Percentiles rank a stretch among this genome's conserved stretches.
phyloP scores from a whole-genome alignment of 2,113 vertebrate genomes.

The Nymphicus hollandicus region DNA sequence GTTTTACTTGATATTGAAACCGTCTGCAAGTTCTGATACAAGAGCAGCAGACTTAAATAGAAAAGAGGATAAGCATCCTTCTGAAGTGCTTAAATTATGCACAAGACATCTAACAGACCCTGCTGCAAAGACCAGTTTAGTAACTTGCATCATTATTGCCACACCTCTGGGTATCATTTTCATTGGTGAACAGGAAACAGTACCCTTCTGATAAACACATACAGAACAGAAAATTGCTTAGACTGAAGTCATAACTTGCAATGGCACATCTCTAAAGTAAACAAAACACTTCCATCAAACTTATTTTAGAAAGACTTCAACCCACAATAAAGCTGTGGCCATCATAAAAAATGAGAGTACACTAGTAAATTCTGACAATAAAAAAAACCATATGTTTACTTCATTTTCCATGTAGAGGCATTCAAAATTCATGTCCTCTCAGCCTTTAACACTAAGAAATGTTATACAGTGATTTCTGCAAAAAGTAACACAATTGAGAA shows the following conservation, averaged over 20 bases:
- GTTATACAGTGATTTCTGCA: neutral
- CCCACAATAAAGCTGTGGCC: neutral
- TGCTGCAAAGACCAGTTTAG: neutral
- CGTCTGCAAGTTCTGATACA: neutral
- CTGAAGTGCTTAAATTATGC: neutral
- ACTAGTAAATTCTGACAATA: neutral
- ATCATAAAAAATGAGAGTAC: neutral
- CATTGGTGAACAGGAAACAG: neutral
- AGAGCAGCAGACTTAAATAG: neutral
- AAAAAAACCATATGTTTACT: neutral
- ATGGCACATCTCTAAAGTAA: neutral
- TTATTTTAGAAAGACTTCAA: neutral
- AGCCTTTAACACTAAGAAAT: neutral
- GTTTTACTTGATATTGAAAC: neutral
- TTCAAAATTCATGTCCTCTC: neutral
- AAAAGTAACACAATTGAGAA: neutral
- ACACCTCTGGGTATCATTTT: neutral
- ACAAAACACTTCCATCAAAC: neutral
- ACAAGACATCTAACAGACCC: neutral
- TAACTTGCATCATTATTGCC: neutral
- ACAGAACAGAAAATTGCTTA: neutral
- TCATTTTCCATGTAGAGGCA: neutral
- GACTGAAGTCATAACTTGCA: neutral
- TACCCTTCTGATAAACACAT: neutral
- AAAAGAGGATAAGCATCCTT: neutral